Conservation (phyloP, 2,797 vertebrate species). For the Poecilia wingei region DNA sequence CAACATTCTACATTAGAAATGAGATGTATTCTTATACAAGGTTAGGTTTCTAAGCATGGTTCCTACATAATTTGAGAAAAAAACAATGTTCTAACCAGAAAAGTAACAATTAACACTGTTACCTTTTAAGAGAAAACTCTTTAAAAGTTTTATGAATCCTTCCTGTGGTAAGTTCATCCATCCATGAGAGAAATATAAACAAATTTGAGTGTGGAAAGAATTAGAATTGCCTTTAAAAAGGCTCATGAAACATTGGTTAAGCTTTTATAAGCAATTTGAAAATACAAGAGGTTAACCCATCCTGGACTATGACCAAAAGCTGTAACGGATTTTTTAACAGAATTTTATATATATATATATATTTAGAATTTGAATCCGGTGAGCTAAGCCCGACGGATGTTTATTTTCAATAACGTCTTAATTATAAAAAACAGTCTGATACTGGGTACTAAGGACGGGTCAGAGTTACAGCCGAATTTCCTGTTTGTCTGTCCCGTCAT, state of each 20-base stretch:
- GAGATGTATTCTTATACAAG: background rate
- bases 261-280: background rate
- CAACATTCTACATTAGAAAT: background rate
- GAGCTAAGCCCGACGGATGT: background rate
- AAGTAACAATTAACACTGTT: too few relatives aligned
- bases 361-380: background rate
- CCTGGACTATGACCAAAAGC: background rate
- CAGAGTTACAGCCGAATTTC: background rate
- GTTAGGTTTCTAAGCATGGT: background rate
- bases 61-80: background rate
- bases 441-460: background rate
- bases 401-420: background rate
- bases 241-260: background rate
- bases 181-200: background rate
- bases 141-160: background rate
- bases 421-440: background rate
- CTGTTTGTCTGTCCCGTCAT: background rate
- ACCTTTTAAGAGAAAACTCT: background rate
- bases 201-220: background rate
- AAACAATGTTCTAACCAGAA: too few relatives aligned
- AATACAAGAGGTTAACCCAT: background rate
- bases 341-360: background rate
- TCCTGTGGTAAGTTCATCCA: background rate
- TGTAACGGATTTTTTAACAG: background rate
- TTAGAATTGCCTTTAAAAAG: background rate